Evolutionary conservation across 2,113 vertebrate genomes (phyloP), one percentile per base, ranked within the genome.

Genomic region (Pachypanchax playfairii): DNA sequence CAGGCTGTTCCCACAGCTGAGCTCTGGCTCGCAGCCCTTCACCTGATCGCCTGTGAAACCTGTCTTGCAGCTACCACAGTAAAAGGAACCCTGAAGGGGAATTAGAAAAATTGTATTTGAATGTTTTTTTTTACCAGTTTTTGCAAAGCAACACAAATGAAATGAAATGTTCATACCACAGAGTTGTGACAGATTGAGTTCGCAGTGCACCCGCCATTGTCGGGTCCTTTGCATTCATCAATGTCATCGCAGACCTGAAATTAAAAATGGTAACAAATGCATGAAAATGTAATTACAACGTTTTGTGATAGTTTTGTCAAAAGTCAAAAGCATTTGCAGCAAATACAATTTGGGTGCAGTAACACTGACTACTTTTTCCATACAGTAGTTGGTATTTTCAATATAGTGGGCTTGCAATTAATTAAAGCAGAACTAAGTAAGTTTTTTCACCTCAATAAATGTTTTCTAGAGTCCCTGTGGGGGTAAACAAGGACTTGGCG

Each of bases 161-260:
- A 60, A 22, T 21, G 5, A n/a, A 26, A 33, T 4, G 11, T 4
- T 48, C 93, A 94, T 89, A 99, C 97, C 93, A 94, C 77, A 33
- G 96, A 96, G 88, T 99, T 99, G 76, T 93, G 85, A 77, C 97
- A 99, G 69, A 93, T 24, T n/a, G 97, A 99, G 82, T 99, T 95
- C 1, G 87, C 78, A 17, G 95, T 85, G 1, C 97, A 99, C 7
- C 93, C 91, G 83, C 96, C 96, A 17, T 94, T 95, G 84, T 91
- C 76, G 4, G 90, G 87, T 36, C 75, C 86, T 71, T 89, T 93
- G 84, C 97, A 99, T 87, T 99, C 97, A 51, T 99, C 96, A 8
- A 96, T 71, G 77, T 99, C 97, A 52, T 91, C 85, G 49, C 93
- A 94, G 44, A 92, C 87, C 93, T 94, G 41, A 55, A 66, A 24